phyloP scores from a whole-genome alignment of 2,113 vertebrate genomes.

The Grus americana region DNA sequence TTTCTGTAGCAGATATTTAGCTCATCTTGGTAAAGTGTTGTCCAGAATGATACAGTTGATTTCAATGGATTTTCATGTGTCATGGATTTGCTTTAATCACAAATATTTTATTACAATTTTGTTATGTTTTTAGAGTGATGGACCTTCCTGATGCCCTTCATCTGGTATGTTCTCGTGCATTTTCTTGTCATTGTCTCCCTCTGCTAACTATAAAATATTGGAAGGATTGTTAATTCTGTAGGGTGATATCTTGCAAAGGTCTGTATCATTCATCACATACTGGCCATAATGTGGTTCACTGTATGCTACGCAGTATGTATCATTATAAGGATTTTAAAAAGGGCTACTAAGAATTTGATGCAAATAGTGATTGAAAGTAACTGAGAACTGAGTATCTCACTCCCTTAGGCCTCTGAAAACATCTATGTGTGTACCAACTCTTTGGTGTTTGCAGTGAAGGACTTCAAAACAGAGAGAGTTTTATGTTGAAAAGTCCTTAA shows the following conservation, averaged over 20 bases:
- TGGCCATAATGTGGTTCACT: not conserved
- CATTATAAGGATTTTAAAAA: not conserved
- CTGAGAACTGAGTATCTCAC: not conserved
- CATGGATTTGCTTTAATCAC: not conserved
- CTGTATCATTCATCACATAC: not conserved
- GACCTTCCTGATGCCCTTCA: not conserved
- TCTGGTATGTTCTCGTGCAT: not conserved
- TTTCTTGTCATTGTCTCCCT: not conserved
- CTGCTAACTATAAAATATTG: not conserved
- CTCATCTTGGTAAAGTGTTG: not conserved
- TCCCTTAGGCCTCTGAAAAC: not conserved
- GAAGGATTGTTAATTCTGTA: not conserved
- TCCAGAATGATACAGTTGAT: not conserved
- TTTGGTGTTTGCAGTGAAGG: not conserved
- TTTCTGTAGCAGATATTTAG: not conserved
- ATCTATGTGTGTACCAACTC: not conserved
- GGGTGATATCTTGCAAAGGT: not conserved
- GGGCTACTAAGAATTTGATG: not conserved
- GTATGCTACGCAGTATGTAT: not conserved
- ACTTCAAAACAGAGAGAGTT: accelerated
- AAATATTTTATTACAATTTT: not conserved
- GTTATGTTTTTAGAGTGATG: accelerated
- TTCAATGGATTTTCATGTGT: not conserved
- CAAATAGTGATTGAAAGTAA: not conserved
- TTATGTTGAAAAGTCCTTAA: not conserved